phyloP scores from a whole-genome alignment of 2,888 invertebrate genomes.

The Hypsopygia costalis region DNA sequence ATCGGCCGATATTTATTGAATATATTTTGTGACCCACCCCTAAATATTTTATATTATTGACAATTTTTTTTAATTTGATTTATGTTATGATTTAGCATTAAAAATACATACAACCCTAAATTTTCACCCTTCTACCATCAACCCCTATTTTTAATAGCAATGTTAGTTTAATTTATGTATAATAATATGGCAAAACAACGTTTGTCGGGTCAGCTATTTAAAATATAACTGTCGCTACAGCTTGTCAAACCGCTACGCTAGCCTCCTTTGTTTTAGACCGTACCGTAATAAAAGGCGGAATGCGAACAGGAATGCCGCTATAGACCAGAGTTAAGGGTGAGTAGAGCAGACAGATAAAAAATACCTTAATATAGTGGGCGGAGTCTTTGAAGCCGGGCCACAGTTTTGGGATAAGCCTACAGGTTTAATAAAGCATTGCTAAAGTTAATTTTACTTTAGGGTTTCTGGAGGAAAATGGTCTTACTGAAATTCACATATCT shows the following conservation, averaged over 20 bases:
- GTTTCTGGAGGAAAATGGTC: not conserved
- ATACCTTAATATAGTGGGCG: constrained; percentile 12
- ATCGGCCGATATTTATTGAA: no score
- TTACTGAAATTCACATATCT: no score
- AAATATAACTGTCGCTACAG: not conserved
- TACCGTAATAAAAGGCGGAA: constrained; percentile 59
- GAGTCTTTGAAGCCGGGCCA: not conserved
- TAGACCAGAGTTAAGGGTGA: constrained; percentile 40
- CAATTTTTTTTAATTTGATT: no score
- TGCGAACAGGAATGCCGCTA: constrained; percentile 49
- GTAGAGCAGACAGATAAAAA: constrained; percentile 31
- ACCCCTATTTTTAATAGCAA: no score
- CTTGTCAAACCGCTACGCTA: not conserved
- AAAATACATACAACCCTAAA: no score
- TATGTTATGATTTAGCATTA: no score
- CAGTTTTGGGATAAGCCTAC: not conserved
- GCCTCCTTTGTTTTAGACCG: constrained; percentile 23
- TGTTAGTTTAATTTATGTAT: no score
- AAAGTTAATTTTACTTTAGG: not conserved
- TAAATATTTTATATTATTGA: no score
- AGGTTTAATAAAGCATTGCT: not conserved
- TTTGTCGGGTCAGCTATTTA: no score
- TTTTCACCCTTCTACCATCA: no score
- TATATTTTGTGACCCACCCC: no score
- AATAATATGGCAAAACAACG: no score